Percentiles rank a stretch among this genome's conserved stretches.
phyloP scores from a whole-genome alignment of 2,888 invertebrate species.

The Ichneumoninae sp. region DNA sequence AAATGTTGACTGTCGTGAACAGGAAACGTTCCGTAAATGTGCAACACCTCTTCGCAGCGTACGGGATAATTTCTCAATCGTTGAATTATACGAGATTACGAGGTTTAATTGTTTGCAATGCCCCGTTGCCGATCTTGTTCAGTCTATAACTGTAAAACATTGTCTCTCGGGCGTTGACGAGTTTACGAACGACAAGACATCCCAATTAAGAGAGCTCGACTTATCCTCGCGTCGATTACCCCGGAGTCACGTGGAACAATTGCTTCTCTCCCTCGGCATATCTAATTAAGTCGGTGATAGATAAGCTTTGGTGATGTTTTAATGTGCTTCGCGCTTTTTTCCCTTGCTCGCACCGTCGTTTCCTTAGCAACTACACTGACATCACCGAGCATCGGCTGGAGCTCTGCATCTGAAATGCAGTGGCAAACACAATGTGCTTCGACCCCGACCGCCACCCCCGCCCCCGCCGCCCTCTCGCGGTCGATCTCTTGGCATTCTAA shows the following conservation, averaged over 20 bases:
- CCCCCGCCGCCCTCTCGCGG: background rate
- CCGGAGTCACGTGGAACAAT: slow-evolving; percentile 49
- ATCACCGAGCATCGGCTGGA: slow-evolving; percentile 15
- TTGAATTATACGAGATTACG: slow-evolving; percentile 4
- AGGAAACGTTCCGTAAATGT: too few relatives aligned
- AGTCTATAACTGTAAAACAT: background rate
- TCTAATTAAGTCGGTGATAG: slow-evolving; percentile 62
- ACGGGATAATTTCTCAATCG: background rate
- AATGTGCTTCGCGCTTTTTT: slow-evolving; percentile 47
- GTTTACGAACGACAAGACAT: slow-evolving; percentile 54
- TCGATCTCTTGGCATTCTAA: slow-evolving; percentile 56
- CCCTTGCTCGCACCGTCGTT: slow-evolving; percentile 11
- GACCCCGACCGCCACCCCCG: slow-evolving; percentile 13
- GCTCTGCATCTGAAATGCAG: slow-evolving; percentile 1
- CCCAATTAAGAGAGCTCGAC: slow-evolving; percentile 52
- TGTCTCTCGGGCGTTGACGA: slow-evolving; percentile 47
- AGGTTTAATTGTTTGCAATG: slow-evolving; percentile 38
- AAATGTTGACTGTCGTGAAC: too few relatives aligned
- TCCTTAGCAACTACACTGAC: slow-evolving; percentile 22
- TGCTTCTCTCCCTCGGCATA: background rate
- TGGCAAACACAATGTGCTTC: slow-evolving; percentile 35
- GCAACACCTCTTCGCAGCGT: too few relatives aligned
- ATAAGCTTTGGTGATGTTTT: slow-evolving; percentile 62
- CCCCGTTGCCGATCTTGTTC: slow-evolving; percentile 38
- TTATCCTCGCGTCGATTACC: slow-evolving; percentile 56